A percentile compares a stretch with the other conserved stretches of the same genome.
Conservation (phyloP, 2,888 invertebrate genomes). For the Mongoloraphidia duomilia region DNA sequence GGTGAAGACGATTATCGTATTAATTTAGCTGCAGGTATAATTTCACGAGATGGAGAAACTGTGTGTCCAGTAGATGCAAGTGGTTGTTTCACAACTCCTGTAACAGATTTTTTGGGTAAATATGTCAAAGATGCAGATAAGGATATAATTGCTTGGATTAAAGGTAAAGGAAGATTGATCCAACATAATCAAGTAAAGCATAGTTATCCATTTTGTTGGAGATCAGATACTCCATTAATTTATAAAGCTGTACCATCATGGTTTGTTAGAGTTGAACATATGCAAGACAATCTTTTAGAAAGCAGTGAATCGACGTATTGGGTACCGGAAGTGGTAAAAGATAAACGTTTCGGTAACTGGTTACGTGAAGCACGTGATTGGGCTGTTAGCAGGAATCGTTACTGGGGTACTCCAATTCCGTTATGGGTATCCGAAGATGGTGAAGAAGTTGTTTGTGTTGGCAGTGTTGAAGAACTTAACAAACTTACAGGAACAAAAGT, state of each 20-base stretch:
- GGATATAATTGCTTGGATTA: conserved; percentile 73
- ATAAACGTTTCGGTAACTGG: conserved; percentile 98
- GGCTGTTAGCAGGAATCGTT: conserved; percentile 94
- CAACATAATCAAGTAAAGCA: conserved; percentile 71
- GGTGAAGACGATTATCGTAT: conserved; percentile 96
- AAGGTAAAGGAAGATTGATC: conserved; percentile 59
- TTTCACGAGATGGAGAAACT: conserved; percentile 74
- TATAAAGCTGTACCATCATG: conserved; percentile 98
- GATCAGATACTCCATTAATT: conserved; percentile 95
- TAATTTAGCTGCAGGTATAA: conserved; percentile 60
- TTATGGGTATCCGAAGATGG: conserved; percentile 88
- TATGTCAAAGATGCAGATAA: conserved; percentile 98
- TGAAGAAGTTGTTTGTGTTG: conserved; percentile 86
- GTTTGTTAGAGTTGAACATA: conserved; percentile 92
- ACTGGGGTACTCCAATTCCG: conserved; percentile 99
- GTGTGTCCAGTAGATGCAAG: conserved; percentile 91
- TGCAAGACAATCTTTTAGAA: conserved; percentile 63
- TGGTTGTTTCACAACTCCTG: conserved; percentile 73
- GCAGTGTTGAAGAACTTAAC: conserved; percentile 83
- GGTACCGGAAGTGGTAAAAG: conserved; percentile 97
- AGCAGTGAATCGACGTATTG: conserved; percentile 85
- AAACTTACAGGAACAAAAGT: conserved; percentile 68
- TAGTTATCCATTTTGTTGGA: conserved; percentile 98
- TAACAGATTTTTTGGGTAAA: conserved; percentile 74
- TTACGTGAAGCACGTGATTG: conserved; percentile 92